Percentiles rank a stretch among this genome's conserved stretches.
Evolutionary conservation across 2,888 invertebrate genomes (phyloP).

Genomic region (Ornithoptera alexandrae): DNA sequence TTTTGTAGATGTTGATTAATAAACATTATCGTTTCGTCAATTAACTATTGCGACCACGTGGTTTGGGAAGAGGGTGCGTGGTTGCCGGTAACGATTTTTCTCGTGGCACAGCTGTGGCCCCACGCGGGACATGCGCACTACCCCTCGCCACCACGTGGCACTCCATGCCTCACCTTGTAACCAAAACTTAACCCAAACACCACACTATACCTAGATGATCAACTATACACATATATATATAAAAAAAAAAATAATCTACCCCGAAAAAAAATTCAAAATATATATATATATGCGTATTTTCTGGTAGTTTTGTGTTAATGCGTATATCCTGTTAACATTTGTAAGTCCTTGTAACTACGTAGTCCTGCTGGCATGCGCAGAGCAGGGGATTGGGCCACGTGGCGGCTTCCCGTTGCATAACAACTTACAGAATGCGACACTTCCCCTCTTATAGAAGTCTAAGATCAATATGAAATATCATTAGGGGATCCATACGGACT

Average conservation of each 20-base stretch:
- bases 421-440: conserved; percentile 47
- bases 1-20: background rate
- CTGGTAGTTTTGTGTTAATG: background rate
- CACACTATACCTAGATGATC: background rate
- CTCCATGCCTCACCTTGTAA: conserved; percentile 12
- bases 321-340: conserved; percentile 13
- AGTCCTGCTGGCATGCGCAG: conserved; percentile 59
- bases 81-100: conserved; percentile 70
- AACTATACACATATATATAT: background rate
- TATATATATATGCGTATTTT: background rate
- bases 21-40: background rate
- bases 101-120: conserved; percentile 67
- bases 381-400: conserved; percentile 56
- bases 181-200: background rate
- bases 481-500: no score
- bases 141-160: conserved; percentile 59
- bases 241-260: background rate
- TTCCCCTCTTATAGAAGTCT: background rate
- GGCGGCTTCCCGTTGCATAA: conserved; percentile 73
- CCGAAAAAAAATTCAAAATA: background rate
- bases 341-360: conserved; percentile 10
- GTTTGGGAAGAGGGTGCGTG: conserved; percentile 46
- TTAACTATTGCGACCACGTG: conserved; percentile 45
- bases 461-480: background rate
- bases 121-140: conserved; percentile 64